These are phyloP conservation scores for Dendroctonus valens DNA, from an alignment of 1,140 invertebrate species.

Conservation along the genomic window DNA sequence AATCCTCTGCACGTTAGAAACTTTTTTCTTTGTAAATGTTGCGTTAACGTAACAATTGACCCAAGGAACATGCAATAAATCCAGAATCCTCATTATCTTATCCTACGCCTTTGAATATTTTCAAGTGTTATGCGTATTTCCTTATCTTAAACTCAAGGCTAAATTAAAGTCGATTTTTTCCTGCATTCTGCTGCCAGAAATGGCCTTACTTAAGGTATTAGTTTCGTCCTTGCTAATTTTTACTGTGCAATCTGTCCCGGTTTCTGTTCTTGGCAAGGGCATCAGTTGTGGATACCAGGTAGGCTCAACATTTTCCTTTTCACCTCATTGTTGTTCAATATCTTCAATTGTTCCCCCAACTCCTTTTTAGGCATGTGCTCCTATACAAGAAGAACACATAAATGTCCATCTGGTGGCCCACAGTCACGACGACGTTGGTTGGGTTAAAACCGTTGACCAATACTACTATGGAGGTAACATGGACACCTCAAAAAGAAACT, in stretches of 20 bases:
- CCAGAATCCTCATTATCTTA: too few relatives aligned
- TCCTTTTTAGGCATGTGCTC: constrained; percentile 7
- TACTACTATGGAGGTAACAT: constrained; percentile 66
- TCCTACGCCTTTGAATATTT: too few relatives aligned
- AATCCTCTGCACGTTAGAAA: too few relatives aligned
- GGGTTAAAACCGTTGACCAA: constrained; percentile 81
- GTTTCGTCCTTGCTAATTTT: neutral
- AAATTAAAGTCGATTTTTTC: too few relatives aligned
- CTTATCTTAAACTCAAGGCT: too few relatives aligned
- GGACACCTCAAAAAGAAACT: neutral
- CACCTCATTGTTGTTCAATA: neutral
- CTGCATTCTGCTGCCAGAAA: too few relatives aligned
- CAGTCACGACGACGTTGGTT: constrained; percentile 78
- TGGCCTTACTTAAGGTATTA: neutral
- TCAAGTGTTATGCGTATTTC: too few relatives aligned
- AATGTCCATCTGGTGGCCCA: constrained; percentile 73
- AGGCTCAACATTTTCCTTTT: neutral
- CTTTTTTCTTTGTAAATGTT: too few relatives aligned
- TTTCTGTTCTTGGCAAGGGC: neutral
- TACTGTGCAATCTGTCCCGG: neutral
- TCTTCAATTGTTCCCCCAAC: neutral
- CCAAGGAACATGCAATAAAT: too few relatives aligned
- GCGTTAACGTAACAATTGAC: too few relatives aligned
- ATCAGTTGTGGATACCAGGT: constrained; percentile 6
- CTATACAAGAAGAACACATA: constrained; percentile 39